Percentiles rank a stretch among this genome's conserved stretches.
Conservation (phyloP, 1,140 invertebrate species). For the Conus ventricosus region DNA sequence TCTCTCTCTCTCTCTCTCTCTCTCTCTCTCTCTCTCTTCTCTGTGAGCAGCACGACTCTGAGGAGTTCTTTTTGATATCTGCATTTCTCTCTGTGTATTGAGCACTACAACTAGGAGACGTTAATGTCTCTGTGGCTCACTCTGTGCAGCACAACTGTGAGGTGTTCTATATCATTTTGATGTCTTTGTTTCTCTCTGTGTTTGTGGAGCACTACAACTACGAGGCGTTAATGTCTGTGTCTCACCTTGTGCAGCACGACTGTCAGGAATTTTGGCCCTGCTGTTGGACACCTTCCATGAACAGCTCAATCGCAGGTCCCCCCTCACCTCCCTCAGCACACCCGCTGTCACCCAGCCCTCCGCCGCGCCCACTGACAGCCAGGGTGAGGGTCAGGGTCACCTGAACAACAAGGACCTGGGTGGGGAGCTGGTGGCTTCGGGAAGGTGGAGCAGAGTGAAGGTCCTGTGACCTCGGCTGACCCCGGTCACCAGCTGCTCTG, state of each 20-base stretch:
- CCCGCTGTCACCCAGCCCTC: slow-evolving; percentile 16
- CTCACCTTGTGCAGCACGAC: slow-evolving; percentile 78
- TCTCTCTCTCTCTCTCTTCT: too few relatives aligned
- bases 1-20: too few relatives aligned
- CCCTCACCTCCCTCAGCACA: slow-evolving; percentile 29
- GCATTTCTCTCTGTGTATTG: too few relatives aligned
- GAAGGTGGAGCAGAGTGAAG: slow-evolving; percentile 26
- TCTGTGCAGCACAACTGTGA: too few relatives aligned
- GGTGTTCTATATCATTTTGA: neutral
- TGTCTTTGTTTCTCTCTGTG: slow-evolving; percentile 25
- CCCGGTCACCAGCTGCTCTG: neutral
- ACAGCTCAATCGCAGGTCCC: slow-evolving; percentile 77
- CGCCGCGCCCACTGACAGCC: neutral
- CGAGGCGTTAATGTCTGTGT: too few relatives aligned
- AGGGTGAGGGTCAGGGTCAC: slow-evolving; percentile 4
- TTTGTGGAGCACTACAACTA: too few relatives aligned
- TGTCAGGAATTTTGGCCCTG: slow-evolving; percentile 85
- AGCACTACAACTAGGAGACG: too few relatives aligned
- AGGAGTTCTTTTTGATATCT: too few relatives aligned
- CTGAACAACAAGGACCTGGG: slow-evolving; percentile 32
- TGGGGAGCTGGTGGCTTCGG: slow-evolving; percentile 10
- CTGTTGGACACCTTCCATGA: slow-evolving; percentile 83
- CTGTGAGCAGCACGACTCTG: too few relatives aligned
- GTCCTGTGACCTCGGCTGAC: slow-evolving; percentile 31
- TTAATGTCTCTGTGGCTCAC: too few relatives aligned